Conservation (phyloP, 1,140 invertebrate genomes). For the Platorchestia sp. region DNA sequence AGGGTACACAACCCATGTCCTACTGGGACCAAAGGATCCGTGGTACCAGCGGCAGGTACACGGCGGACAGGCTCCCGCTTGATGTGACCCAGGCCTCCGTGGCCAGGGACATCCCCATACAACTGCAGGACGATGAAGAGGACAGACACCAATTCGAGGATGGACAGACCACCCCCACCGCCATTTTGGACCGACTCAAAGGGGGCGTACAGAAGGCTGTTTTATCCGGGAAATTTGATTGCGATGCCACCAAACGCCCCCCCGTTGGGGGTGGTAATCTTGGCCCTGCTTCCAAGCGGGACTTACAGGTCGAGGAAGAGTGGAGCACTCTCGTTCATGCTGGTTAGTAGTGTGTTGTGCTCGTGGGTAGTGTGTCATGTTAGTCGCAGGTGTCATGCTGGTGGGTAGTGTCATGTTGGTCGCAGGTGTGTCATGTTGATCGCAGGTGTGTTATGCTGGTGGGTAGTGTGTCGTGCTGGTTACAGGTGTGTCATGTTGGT, state of each 20-base stretch:
- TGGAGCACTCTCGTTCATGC: slow-evolving; percentile 20
- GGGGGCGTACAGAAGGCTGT: slow-evolving; percentile 1
- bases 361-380: background rate
- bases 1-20: background rate
- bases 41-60: background rate
- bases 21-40: background rate
- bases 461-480: background rate
- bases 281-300: background rate
- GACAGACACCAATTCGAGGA: background rate
- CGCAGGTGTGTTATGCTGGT: background rate
- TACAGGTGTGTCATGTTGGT: background rate
- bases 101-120: background rate
- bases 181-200: background rate
- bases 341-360: background rate
- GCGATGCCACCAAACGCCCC: background rate
- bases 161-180: background rate
- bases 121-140: background rate
- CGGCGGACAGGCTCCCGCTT: background rate
- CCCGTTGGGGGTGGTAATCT: background rate
- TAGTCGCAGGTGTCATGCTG: background rate
- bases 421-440: too few relatives aligned
- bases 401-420: background rate
- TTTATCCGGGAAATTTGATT: background rate
- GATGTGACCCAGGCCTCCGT: background rate
- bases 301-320: background rate